Evolutionary conservation across 2,888 invertebrate genomes (phyloP).

Genomic region (Drosophila rellima): DNA sequence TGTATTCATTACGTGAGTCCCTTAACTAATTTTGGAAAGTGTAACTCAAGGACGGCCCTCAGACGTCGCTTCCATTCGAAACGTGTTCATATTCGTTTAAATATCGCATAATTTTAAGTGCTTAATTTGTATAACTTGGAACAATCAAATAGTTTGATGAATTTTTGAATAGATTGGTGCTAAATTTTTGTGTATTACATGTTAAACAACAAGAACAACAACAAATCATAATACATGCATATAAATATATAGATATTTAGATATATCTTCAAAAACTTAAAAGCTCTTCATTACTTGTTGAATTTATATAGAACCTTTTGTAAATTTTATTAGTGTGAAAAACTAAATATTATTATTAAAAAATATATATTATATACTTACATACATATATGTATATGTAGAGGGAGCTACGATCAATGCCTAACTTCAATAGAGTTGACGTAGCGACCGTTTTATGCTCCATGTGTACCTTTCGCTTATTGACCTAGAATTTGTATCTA

Average conservation of each 20-base stretch:
- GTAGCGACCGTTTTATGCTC: constrained; percentile 76
- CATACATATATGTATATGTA: constrained; percentile 29
- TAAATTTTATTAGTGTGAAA: constrained; percentile 74
- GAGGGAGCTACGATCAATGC: constrained; percentile 45
- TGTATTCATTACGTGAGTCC: constrained; percentile 4
- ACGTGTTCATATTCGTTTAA: constrained; percentile 71
- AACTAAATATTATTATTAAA: constrained; percentile 34
- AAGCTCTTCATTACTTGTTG: constrained; percentile 76
- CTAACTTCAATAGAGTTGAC: constrained; percentile 29
- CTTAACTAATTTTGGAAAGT: constrained; percentile 31
- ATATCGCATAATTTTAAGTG: constrained; percentile 71
- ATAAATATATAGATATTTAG: constrained; percentile 41
- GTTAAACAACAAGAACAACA: constrained; percentile 38
- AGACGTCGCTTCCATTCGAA: constrained; percentile 45
- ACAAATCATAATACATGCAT: constrained; percentile 50
- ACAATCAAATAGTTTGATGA: constrained; percentile 83
- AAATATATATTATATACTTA: constrained; percentile 29
- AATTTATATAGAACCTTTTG: constrained; percentile 80
- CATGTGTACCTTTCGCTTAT: constrained; percentile 83
- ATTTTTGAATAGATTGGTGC: constrained; percentile 84
- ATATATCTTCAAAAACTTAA: constrained; percentile 48
- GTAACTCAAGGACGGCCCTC: constrained; percentile 25
- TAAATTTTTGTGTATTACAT: constrained; percentile 77
- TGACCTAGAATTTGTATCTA: constrained; percentile 66
- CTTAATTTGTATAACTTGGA: constrained; percentile 81